A percentile compares a stretch with the other conserved stretches of the same genome.
Evolutionary conservation across 2,888 invertebrate genomes (phyloP).

Genomic region (Acanthopleura granulata): DNA sequence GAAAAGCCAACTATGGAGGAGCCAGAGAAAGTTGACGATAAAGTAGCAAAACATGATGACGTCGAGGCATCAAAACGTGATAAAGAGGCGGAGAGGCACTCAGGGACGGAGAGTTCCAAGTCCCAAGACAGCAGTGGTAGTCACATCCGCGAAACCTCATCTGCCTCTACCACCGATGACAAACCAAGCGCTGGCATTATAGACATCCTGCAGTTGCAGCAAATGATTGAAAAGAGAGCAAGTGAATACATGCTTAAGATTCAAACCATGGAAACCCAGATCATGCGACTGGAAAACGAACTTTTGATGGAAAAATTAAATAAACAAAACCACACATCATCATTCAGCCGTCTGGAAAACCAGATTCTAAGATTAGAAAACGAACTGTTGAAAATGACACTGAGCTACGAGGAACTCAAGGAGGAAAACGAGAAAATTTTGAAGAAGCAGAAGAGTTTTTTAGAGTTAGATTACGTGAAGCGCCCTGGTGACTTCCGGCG

Average conservation of each 20-base stretch:
- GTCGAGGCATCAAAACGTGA: too few relatives aligned
- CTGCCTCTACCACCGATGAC: too few relatives aligned
- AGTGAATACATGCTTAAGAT: constrained; percentile 48
- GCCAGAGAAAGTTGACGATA: not conserved
- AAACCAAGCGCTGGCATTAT: not conserved
- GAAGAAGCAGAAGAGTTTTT: constrained; percentile 41
- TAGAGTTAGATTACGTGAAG: constrained; percentile 40
- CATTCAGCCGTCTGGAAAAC: constrained; percentile 54
- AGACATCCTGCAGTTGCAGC: constrained; percentile 13
- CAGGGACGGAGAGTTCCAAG: too few relatives aligned
- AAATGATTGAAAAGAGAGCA: constrained; percentile 32
- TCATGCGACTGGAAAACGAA: constrained; percentile 60
- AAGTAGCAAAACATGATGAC: not conserved
- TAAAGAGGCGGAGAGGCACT: too few relatives aligned
- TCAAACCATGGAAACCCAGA: constrained; percentile 51
- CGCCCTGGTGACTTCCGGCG: constrained; percentile 25
- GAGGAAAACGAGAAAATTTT: constrained; percentile 47
- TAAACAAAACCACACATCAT: constrained; percentile 49
- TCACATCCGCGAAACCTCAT: too few relatives aligned
- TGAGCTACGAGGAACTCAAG: constrained; percentile 45
- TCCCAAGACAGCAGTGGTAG: too few relatives aligned
- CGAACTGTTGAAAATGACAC: constrained; percentile 53
- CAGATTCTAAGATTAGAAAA: constrained; percentile 59
- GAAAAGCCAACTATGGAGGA: not conserved
- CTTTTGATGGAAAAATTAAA: constrained; percentile 47